A percentile compares a stretch with the other conserved stretches of the same genome.
These are phyloP conservation scores for Hyles vespertilio DNA, from an alignment of 1,140 invertebrate genomes.

Conservation along the genomic window DNA sequence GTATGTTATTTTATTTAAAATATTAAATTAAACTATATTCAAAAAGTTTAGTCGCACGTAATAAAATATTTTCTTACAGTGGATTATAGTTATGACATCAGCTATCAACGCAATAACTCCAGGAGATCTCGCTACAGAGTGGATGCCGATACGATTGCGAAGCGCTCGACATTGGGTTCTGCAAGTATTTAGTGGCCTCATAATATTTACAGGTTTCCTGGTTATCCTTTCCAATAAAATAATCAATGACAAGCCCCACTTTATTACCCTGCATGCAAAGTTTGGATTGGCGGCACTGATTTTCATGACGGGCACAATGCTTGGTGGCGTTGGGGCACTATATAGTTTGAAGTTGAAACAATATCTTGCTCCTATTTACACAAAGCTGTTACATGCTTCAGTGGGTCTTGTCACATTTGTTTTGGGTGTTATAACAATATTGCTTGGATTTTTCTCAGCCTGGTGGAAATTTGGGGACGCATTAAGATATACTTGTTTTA, in stretches of 20 bases:
- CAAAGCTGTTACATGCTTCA: conserved; percentile 62
- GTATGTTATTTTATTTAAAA: conserved; percentile 34
- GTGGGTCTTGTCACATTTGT: conserved; percentile 61
- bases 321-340: conserved; percentile 59
- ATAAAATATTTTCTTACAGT: conserved; percentile 44
- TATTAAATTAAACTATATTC: neutral
- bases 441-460: conserved; percentile 49
- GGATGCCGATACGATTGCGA: conserved; percentile 67
- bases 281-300: conserved; percentile 65
- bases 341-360: conserved; percentile 68
- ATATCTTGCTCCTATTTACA: conserved; percentile 65
- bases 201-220: conserved; percentile 56
- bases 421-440: conserved; percentile 58
- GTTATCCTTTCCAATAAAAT: conserved; percentile 65
- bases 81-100: conserved; percentile 66
- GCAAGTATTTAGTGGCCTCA: conserved; percentile 46
- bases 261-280: conserved; percentile 59
- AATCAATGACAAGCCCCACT: conserved; percentile 49
- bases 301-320: conserved; percentile 52
- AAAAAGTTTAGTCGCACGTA: conserved; percentile 2
- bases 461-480: conserved; percentile 64
- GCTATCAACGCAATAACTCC: conserved; percentile 70
- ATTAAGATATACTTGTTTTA: conserved; percentile 44
- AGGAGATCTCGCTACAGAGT: conserved; percentile 67
- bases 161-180: conserved; percentile 70